phyloP scores from a whole-genome alignment of 2,797 vertebrate species.

The Aulostomus chinensis region DNA sequence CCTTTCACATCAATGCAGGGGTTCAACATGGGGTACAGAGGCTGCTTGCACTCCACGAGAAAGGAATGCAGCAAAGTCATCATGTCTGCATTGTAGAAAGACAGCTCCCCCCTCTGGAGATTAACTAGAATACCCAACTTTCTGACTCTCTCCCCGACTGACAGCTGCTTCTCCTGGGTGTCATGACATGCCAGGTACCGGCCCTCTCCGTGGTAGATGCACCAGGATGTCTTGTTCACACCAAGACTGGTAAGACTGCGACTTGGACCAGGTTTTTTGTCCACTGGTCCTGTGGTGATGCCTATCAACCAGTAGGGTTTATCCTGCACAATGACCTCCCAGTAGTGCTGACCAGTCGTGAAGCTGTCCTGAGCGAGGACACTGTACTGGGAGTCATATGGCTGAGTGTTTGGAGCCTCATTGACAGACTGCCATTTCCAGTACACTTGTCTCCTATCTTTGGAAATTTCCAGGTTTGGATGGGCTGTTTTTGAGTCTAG shows the following conservation, averaged over 20 bases:
- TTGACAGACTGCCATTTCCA: constrained; percentile 64
- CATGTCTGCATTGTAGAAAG: constrained; percentile 75
- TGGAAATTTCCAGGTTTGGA: constrained; percentile 73
- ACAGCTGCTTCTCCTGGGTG: constrained; percentile 68
- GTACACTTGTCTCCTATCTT: constrained; percentile 68
- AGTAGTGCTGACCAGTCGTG: constrained; percentile 69
- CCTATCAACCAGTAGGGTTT: constrained; percentile 82
- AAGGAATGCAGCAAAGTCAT: constrained; percentile 71
- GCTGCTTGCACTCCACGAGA: constrained; percentile 55
- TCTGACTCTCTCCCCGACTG: constrained; percentile 55
- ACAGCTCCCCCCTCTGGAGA: constrained; percentile 73
- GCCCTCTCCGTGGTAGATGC: constrained; percentile 78
- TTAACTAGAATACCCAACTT: constrained; percentile 75
- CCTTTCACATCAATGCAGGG: constrained; percentile 76
- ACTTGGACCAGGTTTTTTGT: constrained; percentile 7
- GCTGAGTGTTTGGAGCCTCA: constrained; percentile 26
- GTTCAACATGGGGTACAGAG: constrained; percentile 75
- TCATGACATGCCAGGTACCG: constrained; percentile 75
- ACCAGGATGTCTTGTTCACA: constrained; percentile 72
- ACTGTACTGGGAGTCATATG: constrained; percentile 72
- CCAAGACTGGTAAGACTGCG: constrained; percentile 16
- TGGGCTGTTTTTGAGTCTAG: constrained; percentile 75
- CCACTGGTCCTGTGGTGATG: constrained; percentile 50
- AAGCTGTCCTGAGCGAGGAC: constrained; percentile 67
- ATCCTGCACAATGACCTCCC: constrained; percentile 79